Percentiles rank a stretch among this genome's conserved stretches.
These are phyloP conservation scores for Melieria picta DNA, from an alignment of 2,888 invertebrate genomes.

Conservation along the genomic window DNA sequence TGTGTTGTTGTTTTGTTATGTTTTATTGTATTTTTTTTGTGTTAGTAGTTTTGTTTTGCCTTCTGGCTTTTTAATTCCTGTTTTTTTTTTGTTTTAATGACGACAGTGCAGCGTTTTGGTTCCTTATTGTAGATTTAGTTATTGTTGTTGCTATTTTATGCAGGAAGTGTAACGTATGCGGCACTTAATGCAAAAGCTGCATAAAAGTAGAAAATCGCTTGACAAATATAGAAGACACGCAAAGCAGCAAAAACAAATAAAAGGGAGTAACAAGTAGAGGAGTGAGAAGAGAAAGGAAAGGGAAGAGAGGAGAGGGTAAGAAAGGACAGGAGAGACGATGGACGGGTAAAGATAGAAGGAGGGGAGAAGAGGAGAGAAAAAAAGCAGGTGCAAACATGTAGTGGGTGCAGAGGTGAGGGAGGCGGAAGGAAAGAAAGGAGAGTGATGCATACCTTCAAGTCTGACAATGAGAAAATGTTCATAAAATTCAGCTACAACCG, in stretches of 20 bases:
- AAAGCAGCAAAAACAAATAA: no score
- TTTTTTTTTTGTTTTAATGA: no score
- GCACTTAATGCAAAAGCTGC: conserved; percentile 19
- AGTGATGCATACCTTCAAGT: background rate
- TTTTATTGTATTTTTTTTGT: no score
- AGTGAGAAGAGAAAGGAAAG: no score
- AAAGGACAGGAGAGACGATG: conserved; percentile 25
- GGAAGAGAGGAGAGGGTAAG: background rate
- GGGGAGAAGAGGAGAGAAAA: background rate
- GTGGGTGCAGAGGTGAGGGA: background rate
- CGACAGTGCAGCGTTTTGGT: no score
- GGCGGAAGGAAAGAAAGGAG: background rate
- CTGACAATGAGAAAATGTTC: background rate
- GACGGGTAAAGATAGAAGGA: conserved; percentile 1
- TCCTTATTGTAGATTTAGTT: background rate
- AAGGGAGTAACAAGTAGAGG: no score
- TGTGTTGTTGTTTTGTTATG: no score
- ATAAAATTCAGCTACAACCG: background rate
- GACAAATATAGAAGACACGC: no score
- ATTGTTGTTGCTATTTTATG: conserved; percentile 18
- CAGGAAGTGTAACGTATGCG: conserved; percentile 44
- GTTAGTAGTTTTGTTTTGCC: no score
- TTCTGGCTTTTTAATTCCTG: no score
- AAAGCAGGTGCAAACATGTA: background rate
- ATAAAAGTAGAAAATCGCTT: no score